phyloP scores from a whole-genome alignment of 1,140 invertebrate species.

The Ceratitis capitata region DNA sequence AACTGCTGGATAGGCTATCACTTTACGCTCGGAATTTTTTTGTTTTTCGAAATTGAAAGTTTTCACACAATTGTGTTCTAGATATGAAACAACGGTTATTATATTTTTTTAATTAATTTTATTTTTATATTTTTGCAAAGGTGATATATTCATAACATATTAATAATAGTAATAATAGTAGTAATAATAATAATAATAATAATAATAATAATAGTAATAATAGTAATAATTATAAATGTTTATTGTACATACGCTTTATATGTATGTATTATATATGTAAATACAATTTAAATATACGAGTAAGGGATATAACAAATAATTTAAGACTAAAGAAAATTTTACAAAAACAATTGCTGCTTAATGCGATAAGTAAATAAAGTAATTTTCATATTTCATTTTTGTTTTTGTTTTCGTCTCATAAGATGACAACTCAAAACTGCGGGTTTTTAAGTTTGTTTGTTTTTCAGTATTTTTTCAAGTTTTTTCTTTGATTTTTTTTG shows the following conservation, averaged over 20 bases:
- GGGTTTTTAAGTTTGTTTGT: conserved; percentile 9
- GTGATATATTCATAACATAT: conserved; percentile 13
- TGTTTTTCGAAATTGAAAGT: too few species aligned
- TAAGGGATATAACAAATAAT: conserved; percentile 29
- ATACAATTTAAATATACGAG: background rate
- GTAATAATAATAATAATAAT: conserved; percentile 33
- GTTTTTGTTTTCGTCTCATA: too few species aligned
- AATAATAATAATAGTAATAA: conserved; percentile 24
- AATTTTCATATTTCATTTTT: background rate
- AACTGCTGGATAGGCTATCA: too few species aligned
- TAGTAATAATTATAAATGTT: conserved; percentile 22
- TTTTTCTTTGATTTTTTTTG: background rate
- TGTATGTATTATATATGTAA: background rate
- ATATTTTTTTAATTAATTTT: conserved; percentile 33
- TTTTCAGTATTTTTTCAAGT: conserved; percentile 17
- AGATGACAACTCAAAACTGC: conserved; percentile 38
- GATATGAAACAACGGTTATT: background rate
- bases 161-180: conserved; percentile 15
- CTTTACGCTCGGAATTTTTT: too few species aligned
- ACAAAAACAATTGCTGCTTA: conserved; percentile 24
- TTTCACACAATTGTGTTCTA: too few species aligned
- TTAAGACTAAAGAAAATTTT: conserved; percentile 13
- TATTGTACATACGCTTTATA: background rate
- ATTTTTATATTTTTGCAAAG: conserved; percentile 34
- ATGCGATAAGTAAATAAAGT: background rate